Percentiles rank a stretch among this genome's conserved stretches.
Conservation (phyloP, 2,888 invertebrate genomes). For the Calameuta pallipes region DNA sequence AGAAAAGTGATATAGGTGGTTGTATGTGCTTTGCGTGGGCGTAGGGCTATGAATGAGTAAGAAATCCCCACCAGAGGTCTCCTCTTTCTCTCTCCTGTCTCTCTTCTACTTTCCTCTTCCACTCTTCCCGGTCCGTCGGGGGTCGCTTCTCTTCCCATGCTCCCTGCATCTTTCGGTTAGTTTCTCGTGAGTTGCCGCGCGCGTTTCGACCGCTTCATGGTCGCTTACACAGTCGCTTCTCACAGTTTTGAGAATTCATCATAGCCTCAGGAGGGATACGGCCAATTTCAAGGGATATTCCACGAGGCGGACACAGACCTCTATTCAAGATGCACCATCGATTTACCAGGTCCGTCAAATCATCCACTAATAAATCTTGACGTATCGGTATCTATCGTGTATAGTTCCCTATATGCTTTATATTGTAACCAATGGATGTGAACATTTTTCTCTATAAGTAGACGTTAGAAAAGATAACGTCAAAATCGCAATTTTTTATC, state of each 20-base stretch:
- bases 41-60: conserved; percentile 47
- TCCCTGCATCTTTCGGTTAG: conserved; percentile 54
- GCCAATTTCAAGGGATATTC: conserved; percentile 2
- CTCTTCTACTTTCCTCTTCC: conserved; percentile 21
- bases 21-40: conserved; percentile 40
- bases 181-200: conserved; percentile 53
- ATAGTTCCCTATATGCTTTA: not conserved
- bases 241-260: not conserved
- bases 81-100: conserved; percentile 10
- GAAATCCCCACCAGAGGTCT: conserved; percentile 42
- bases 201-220: conserved; percentile 32
- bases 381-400: not conserved
- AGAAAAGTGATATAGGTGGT: not conserved
- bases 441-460: not conserved
- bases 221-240: conserved; percentile 12
- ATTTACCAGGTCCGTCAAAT: conserved; percentile 42
- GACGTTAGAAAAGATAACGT: not conserved
- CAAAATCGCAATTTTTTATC: not conserved
- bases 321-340: conserved; percentile 46
- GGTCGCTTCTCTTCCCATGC: conserved; percentile 50
- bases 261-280: not conserved
- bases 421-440: not conserved
- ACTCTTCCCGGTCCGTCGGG: conserved; percentile 47
- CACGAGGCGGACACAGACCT: not conserved
- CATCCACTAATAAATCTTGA: conserved; percentile 4